A percentile compares a stretch with the other conserved stretches of the same genome.
Conservation (phyloP, 2,888 invertebrate genomes). For the Lathronympha strigana region DNA sequence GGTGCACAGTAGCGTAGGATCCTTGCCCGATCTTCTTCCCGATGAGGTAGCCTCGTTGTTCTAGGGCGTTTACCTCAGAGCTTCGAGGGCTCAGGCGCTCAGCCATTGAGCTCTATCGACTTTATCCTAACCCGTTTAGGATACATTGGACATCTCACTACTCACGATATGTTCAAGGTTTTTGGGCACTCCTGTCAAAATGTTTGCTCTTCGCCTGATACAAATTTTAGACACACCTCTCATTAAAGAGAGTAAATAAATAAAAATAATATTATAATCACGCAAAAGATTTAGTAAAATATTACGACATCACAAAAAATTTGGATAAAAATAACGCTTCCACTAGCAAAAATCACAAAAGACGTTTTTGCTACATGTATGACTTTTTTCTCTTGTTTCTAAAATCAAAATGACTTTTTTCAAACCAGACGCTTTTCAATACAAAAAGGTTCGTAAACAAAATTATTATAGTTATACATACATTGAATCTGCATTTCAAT, state of each 20-base stretch:
- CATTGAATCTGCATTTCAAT: not conserved
- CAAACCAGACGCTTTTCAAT: conserved; percentile 56
- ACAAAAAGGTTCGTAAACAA: conserved; percentile 8
- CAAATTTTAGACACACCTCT: conserved; percentile 72
- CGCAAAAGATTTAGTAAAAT: conserved; percentile 80
- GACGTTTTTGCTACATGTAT: conserved; percentile 80
- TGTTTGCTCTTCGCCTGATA: conserved; percentile 63
- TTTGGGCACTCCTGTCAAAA: conserved; percentile 74
- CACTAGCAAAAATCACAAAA: conserved; percentile 80
- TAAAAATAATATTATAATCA: conserved; percentile 59
- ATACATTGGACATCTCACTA: conserved; percentile 83
- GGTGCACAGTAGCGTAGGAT: conserved; percentile 95
- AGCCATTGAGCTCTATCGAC: conserved; percentile 86
- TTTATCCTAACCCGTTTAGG: conserved; percentile 83
- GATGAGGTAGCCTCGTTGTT: conserved; percentile 92
- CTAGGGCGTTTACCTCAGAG: conserved; percentile 93
- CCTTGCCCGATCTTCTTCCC: conserved; percentile 96
- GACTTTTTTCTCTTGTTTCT: conserved; percentile 80
- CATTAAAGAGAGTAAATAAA: conserved; percentile 73
- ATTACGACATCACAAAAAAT: conserved; percentile 84
- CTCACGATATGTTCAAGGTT: conserved; percentile 74
- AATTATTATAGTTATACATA: not conserved
- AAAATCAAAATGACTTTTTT: conserved; percentile 72
- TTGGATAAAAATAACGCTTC: conserved; percentile 83
- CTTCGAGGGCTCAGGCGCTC: conserved; percentile 89